Percentiles rank a stretch among this genome's conserved stretches.
These are phyloP conservation scores for Salpingus planirostris DNA, from an alignment of 2,888 invertebrate species.

Conservation along the genomic window DNA sequence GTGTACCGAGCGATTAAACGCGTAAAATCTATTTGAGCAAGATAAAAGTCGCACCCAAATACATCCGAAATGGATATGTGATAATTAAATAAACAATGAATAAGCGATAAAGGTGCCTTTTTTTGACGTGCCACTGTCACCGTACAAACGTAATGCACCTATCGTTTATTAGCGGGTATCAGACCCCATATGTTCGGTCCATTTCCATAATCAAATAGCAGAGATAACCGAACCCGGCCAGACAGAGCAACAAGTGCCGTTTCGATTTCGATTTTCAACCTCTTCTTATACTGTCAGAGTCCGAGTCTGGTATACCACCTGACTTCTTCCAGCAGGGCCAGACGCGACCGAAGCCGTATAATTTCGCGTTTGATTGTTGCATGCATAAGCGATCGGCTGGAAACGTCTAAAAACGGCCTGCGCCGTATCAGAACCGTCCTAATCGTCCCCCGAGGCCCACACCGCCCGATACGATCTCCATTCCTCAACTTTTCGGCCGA, in stretches of 20 bases:
- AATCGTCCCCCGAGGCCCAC: constrained; percentile 23
- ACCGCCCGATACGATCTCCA: constrained; percentile 28
- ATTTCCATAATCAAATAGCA: constrained; percentile 31
- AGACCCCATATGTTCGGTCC: constrained; percentile 31
- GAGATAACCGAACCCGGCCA: no score
- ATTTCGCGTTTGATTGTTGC: constrained; percentile 26
- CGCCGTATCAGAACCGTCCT: constrained; percentile 25
- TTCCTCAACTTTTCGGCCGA: constrained; percentile 23
- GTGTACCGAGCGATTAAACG: no score
- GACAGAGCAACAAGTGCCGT: constrained; percentile 1
- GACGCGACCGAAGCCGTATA: constrained; percentile 25
- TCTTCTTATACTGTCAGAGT: no score
- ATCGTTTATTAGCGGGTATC: constrained; percentile 28
- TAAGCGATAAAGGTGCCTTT: constrained; percentile 21
- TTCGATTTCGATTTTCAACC: no score
- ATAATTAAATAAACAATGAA: constrained; percentile 22
- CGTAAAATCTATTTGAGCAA: no score
- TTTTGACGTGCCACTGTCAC: constrained; percentile 20
- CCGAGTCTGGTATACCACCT: constrained; percentile 26
- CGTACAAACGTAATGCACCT: constrained; percentile 23
- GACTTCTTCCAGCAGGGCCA: no score
- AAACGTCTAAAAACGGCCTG: no score
- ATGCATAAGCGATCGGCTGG: constrained; percentile 28
- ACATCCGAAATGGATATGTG: no score
- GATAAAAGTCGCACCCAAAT: no score